Evolutionary conservation across 2,113 vertebrate species (phyloP), one percentile per base, ranked within the genome.

Genomic region (Catagonus wagneri): DNA sequence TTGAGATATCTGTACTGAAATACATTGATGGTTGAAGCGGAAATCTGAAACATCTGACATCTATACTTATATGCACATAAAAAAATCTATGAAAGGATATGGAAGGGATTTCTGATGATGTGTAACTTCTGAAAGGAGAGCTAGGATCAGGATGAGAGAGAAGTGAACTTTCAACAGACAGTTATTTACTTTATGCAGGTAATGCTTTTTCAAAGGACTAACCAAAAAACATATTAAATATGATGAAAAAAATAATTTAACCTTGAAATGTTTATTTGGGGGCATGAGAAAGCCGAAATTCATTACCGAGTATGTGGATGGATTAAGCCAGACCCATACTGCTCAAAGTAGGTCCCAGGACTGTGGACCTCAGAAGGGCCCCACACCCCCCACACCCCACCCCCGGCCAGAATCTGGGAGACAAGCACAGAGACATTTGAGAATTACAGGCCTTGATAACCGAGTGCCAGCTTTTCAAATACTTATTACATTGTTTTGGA

Each of bases 21-120:
- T 89, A n/a, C n/a, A 90, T 50, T 36, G 83, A 50, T 84, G 65
- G 19, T 89, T 88, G 52, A 85, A 86, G 61, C 89, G 20, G 96
- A 92, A 84, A 75, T n/a, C 32, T 34, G 66, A 29, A 88, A 65
- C 60, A 78, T 56, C 60, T 88, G 52, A 58, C 44, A 52, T 61
- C 69, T 75, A 1, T 81, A 39, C 17, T 76, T 75, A 52, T n/a
- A 17, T 16, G 44, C 50, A 39, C 50, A 65, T 44, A 79, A 87
- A 79, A 87, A 44, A 68, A n/a, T 66, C 29, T 81, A 6, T 72
- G 83, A 60, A 50, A 75, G 17, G 39, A 36, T 81, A 32, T 16
- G 32, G 60, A 72, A 83, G 17, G 19, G 32, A 66, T 39, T 39
- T 69, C 19, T 66, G 22, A 12, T 71, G 23, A 58, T 25, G 16